Base-by-base conservation (phyloP, 2,113 vertebrate species). In the Microtus ochrogaster region DNA sequence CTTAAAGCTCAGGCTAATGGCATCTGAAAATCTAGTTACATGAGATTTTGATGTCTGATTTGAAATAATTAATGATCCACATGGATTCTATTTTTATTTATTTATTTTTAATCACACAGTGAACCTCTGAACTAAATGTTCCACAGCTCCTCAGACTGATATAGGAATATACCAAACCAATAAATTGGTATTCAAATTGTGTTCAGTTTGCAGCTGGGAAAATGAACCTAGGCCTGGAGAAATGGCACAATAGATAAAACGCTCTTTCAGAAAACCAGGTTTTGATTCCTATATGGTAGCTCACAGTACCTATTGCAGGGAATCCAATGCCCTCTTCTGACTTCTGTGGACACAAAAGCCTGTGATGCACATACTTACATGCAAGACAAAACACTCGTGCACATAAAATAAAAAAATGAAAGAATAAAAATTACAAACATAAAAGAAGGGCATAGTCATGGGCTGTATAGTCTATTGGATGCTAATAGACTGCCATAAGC, bases 131-230 rank as follows among this genome's bases (percentile, higher is more conserved):
- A 28, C 7, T 90, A 61, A 90, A 28, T 90, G 36, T 92, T 52
- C 44, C 28, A 65, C 5, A 47, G 49, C 13, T 92, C 49, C 30
- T 92, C 52, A 36, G 36, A 41, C 22, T 81, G 77, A 76, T 33
- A 81, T 76, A 70, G 70, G 17, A 85, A 44, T 30, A 65, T 72
- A n/a, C 39, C 39, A 76, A 81, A 72, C 66, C 77, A 91, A 44
- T 47, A 24, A 47, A n/a, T 36, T 84, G 19, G n/a, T 76, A 58
- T 90, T 92, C 47, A 85, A 52, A 85, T 94, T 79, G 39, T 88
- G 68, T 92, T 94, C 24, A 74, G 13, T 89, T 89, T 96, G 72
- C 28, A 77, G 88, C 74, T 96, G 89, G 65, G 44, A 82, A 91
- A 76, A 79, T 89, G 83, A 82, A 82, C 21, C 65, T 63, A 39